phyloP scores from a whole-genome alignment of 2,113 vertebrate species.

The Cisticola juncidis region DNA sequence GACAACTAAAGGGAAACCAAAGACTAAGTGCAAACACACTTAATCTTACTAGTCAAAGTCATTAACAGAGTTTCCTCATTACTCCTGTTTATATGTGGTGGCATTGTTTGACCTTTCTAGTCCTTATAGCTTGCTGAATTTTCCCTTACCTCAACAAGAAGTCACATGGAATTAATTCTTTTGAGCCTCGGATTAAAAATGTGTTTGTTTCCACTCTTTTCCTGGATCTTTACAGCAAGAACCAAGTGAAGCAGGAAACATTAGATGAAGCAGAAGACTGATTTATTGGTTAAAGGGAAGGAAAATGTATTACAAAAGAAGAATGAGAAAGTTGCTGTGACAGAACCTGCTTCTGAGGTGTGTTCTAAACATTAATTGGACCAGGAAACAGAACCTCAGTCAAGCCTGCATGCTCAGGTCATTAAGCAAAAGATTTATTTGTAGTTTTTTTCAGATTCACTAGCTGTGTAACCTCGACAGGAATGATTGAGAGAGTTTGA shows the following conservation, averaged over 20 bases:
- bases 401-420: not conserved
- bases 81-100: not conserved
- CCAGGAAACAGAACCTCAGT: not conserved
- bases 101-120: not conserved
- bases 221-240: not conserved
- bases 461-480: not conserved
- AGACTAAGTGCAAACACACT: not conserved
- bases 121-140: not conserved
- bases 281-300: not conserved
- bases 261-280: not conserved
- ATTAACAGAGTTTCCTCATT: not conserved
- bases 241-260: not conserved
- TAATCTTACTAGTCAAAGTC: not conserved
- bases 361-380: not conserved
- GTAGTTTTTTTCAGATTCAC: not conserved
- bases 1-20: not conserved
- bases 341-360: not conserved
- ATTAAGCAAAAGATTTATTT: constrained; percentile 19
- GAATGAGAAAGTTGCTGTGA: not conserved
- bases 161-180: not conserved
- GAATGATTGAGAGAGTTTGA: not conserved
- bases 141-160: not conserved
- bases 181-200: not conserved
- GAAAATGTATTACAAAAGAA: not conserved
- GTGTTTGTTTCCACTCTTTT: not conserved